phyloP scores from a whole-genome alignment of 2,113 vertebrate genomes.

The Strix aluco region DNA sequence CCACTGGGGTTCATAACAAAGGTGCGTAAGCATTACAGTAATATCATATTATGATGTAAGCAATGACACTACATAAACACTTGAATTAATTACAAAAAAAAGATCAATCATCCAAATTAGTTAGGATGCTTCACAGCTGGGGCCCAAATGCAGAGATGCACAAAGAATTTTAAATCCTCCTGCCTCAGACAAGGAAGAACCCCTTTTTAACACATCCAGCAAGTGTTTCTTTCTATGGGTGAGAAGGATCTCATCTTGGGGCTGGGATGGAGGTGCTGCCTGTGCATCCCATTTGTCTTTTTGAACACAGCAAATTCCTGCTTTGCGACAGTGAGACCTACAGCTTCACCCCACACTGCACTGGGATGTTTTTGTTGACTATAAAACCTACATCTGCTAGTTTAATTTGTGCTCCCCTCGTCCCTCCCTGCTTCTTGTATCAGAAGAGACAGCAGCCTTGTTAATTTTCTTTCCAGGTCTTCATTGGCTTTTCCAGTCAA shows the following conservation, averaged over 20 bases:
- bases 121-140: neutral
- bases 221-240: neutral
- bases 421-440: neutral
- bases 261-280: neutral
- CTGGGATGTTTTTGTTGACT: neutral
- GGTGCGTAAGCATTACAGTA: neutral
- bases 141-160: neutral
- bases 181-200: neutral
- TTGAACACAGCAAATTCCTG: neutral
- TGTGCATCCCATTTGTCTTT: neutral
- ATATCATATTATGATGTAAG: neutral
- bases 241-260: neutral
- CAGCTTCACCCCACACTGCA: neutral
- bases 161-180: neutral
- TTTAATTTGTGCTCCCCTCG: neutral
- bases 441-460: neutral
- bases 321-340: neutral
- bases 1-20: neutral
- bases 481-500: neutral
- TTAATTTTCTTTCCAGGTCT: slow-evolving; percentile 8
- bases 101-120: neutral
- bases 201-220: neutral
- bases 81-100: neutral
- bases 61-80: accelerated
- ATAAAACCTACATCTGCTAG: neutral